Percentiles rank a stretch among this genome's conserved stretches.
Conservation (phyloP, 2,113 vertebrate genomes). For the Pseudopipra pipra region DNA sequence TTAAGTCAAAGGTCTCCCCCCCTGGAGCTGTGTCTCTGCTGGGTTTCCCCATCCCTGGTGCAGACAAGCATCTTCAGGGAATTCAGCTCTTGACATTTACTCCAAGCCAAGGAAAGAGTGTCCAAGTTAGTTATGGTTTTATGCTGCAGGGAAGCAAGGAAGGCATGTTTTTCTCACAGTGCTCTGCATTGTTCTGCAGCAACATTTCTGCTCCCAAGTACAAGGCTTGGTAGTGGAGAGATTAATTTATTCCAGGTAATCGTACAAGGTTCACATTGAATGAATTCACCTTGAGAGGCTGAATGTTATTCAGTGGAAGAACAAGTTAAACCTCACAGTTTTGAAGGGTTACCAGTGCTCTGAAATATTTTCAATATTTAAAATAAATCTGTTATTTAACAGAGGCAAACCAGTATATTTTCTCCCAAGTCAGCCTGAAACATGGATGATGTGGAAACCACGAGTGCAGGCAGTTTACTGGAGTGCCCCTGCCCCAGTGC, state of each 20-base stretch:
- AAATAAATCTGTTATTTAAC: neutral
- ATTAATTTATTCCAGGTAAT: neutral
- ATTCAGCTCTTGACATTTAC: neutral
- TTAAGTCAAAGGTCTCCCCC: constrained; percentile 46
- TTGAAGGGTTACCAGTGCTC: neutral
- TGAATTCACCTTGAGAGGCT: neutral
- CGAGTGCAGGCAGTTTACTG: neutral
- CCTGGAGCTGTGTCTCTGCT: constrained; percentile 36
- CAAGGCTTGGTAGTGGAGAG: neutral
- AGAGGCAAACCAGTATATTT: neutral
- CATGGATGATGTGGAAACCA: neutral
- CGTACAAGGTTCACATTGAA: neutral
- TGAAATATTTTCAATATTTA: neutral
- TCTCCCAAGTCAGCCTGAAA: neutral
- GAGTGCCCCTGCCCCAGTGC: neutral
- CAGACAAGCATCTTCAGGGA: neutral
- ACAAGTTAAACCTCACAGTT: neutral
- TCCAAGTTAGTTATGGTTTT: neutral
- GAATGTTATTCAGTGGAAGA: neutral
- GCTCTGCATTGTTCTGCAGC: neutral
- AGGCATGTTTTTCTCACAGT: neutral
- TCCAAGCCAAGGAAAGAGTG: neutral
- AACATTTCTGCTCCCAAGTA: neutral
- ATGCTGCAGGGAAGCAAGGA: neutral
- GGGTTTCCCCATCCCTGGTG: neutral